Percentiles rank a stretch among this genome's conserved stretches.
These are phyloP conservation scores for Coelogynopora nodosa DNA, from an alignment of 2,888 invertebrate species.

Conservation along the genomic window DNA sequence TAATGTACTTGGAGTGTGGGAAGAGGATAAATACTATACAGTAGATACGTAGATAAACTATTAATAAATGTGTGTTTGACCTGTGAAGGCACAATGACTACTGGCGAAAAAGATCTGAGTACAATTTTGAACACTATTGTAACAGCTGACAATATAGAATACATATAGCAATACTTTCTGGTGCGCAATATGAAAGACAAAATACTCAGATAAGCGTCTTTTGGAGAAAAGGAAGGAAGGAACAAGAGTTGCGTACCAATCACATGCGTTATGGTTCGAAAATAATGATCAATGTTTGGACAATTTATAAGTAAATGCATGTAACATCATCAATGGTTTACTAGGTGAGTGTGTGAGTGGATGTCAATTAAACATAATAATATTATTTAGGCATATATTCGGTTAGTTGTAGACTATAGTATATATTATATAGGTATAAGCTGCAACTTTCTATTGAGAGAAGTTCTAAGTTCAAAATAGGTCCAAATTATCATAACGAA, in stretches of 20 bases:
- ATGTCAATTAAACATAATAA: neutral
- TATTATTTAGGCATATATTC: neutral
- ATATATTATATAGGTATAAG: neutral
- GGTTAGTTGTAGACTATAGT: neutral
- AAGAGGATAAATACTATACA: neutral
- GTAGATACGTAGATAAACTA: neutral
- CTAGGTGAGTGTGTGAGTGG: neutral
- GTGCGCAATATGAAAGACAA: constrained; percentile 18
- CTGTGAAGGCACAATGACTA: constrained; percentile 20
- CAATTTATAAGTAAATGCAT: constrained; percentile 20
- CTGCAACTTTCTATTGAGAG: constrained; percentile 10
- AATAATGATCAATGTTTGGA: neutral
- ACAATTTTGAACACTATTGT: neutral
- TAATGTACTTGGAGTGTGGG: neutral
- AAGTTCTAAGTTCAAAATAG: neutral
- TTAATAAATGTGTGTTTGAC: constrained; percentile 9
- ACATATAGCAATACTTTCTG: constrained; percentile 8
- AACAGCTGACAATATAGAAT: neutral
- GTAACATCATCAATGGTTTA: constrained; percentile 11
- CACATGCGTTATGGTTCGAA: constrained; percentile 26
- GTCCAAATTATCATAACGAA: neutral
- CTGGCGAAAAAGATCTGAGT: constrained; percentile 27
- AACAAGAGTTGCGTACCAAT: constrained; percentile 12
- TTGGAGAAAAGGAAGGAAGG: constrained; percentile 18
- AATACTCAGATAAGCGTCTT: constrained; percentile 30